A percentile compares a stretch with the other conserved stretches of the same genome.
These are phyloP conservation scores for Rynchops niger DNA, from an alignment of 2,113 vertebrate genomes.

Conservation along the genomic window DNA sequence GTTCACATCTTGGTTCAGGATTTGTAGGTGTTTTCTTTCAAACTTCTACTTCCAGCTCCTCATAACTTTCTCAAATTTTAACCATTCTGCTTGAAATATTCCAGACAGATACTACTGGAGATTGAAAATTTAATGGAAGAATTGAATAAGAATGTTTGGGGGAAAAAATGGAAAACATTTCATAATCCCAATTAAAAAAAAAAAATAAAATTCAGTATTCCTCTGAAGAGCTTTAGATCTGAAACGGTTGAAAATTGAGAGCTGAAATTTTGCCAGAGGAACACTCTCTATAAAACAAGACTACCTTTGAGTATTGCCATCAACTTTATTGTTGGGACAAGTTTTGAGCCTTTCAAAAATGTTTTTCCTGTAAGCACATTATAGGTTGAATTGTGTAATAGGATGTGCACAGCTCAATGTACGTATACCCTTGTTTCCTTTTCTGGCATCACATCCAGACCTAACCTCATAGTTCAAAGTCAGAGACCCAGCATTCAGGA, in stretches of 20 bases:
- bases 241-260: not conserved
- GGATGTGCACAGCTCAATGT: too few relatives aligned
- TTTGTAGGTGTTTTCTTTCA: conserved; percentile 27
- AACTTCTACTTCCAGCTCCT: not conserved
- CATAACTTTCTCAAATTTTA: not conserved
- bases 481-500: not conserved
- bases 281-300: not conserved
- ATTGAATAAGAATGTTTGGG: not conserved
- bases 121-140: not conserved
- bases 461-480: not conserved
- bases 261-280: not conserved
- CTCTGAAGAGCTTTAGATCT: not conserved
- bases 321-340: not conserved
- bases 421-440: not conserved
- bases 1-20: not conserved
- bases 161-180: not conserved
- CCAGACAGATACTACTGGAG: not conserved
- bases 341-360: not conserved
- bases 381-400: not conserved
- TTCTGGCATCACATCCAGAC: not conserved
- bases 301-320: not conserved
- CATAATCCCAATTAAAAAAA: not conserved
- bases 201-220: not conserved
- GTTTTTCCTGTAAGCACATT: not conserved
- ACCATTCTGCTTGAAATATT: not conserved